Evolutionary conservation across 2,113 vertebrate species (phyloP).

Genomic region (Apteryx owenii): DNA sequence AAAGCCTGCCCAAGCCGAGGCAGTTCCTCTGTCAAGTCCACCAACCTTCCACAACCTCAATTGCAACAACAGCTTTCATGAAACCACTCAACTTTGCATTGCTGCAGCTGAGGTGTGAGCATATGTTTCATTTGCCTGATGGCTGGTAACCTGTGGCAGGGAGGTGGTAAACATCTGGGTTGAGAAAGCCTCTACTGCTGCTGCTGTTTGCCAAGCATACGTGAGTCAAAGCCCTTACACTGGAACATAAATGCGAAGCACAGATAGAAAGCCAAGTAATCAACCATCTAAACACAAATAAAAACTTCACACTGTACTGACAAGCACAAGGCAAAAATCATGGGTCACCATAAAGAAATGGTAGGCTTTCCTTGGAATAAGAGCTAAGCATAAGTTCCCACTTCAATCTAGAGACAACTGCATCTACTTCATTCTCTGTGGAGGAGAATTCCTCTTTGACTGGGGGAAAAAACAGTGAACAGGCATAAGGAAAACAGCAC

Average conservation of each 20-base stretch:
- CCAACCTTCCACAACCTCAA: accelerated
- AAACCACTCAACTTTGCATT: accelerated
- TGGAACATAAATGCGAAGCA: neutral
- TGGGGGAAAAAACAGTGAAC: neutral
- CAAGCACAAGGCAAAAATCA: neutral
- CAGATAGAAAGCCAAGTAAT: neutral
- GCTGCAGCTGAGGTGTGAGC: accelerated
- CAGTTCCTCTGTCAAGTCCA: neutral
- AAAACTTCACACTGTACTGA: neutral
- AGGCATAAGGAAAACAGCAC: conserved; percentile 47
- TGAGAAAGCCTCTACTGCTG: neutral
- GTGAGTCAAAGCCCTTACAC: neutral
- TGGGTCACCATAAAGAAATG: neutral
- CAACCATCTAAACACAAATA: neutral
- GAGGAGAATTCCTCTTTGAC: conserved; percentile 30
- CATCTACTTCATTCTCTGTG: accelerated
- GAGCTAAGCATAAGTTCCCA: neutral
- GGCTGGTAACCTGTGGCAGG: neutral
- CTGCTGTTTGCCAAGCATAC: neutral
- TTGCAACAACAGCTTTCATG: neutral
- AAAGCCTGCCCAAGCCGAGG: neutral
- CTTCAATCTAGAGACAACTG: conserved; percentile 23
- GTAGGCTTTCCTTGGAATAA: neutral
- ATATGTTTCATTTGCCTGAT: accelerated
- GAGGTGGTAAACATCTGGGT: neutral